Evolutionary conservation across 53 echinoderm and acorn worm genomes (phyloP).

Genomic region (Henricia sp.): DNA sequence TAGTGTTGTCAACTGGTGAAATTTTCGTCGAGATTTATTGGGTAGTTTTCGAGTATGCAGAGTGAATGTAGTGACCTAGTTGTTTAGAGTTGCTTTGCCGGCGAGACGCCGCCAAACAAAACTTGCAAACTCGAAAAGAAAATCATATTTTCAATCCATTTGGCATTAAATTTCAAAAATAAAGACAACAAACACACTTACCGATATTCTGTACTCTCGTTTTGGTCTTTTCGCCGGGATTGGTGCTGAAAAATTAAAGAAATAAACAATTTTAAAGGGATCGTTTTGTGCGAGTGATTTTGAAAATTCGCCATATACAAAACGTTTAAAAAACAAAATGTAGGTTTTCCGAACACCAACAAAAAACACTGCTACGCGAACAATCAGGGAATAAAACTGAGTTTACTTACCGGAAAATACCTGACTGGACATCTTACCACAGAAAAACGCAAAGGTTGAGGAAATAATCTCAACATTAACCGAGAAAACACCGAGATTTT

Average conservation of each 20-base stretch:
- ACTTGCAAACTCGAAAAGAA: too few species aligned
- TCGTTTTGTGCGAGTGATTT: too few species aligned
- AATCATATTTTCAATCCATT: too few species aligned
- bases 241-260: slow-evolving; percentile 41
- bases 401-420: slow-evolving; percentile 75
- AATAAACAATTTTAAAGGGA: too few species aligned
- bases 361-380: slow-evolving; percentile 30
- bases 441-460: neutral
- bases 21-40: neutral
- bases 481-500: slow-evolving; percentile 12
- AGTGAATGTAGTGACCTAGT: neutral
- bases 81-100: too few species aligned
- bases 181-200: slow-evolving; percentile 29
- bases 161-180: too few species aligned
- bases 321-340: too few species aligned
- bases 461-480: neutral
- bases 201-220: slow-evolving; percentile 63
- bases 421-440: slow-evolving; percentile 68
- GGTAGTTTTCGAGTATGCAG: slow-evolving; percentile 43
- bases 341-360: too few species aligned
- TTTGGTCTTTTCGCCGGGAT: slow-evolving; percentile 51
- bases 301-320: too few species aligned
- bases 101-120: too few species aligned
- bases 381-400: slow-evolving; percentile 51
- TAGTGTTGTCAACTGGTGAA: neutral